A percentile compares a stretch with the other conserved stretches of the same genome.
Evolutionary conservation across 2,888 invertebrate species (phyloP).

Genomic region (Cynaeus angustus): DNA sequence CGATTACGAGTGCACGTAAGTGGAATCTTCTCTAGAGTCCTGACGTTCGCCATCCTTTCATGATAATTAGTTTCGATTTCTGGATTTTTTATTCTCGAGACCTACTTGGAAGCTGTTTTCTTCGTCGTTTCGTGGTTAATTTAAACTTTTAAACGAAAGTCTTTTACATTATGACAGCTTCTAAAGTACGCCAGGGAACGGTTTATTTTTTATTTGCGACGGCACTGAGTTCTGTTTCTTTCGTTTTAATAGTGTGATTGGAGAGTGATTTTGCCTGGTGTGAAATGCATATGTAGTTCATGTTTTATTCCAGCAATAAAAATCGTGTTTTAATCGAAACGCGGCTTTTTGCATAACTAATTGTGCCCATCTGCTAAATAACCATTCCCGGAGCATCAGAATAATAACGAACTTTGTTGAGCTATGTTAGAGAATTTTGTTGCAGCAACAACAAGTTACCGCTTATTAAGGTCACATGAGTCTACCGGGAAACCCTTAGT

Average conservation of each 20-base stretch:
- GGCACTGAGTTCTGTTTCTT: slow-evolving; percentile 66
- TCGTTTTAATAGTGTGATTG: slow-evolving; percentile 41
- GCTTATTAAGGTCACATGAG: not conserved
- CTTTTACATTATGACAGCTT: slow-evolving; percentile 35
- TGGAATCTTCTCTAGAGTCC: slow-evolving; percentile 60
- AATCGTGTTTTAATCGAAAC: slow-evolving; percentile 24
- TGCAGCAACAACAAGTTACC: not conserved
- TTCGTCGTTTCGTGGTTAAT: slow-evolving; percentile 32
- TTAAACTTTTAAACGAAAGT: slow-evolving; percentile 34
- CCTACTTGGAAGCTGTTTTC: slow-evolving; percentile 24
- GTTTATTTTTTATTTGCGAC: slow-evolving; percentile 60
- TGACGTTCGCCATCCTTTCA: slow-evolving; percentile 12
- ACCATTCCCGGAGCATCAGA: not conserved
- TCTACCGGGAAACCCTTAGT: not conserved
- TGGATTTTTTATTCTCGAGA: slow-evolving; percentile 6
- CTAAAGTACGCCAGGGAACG: slow-evolving; percentile 22
- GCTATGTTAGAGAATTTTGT: not conserved
- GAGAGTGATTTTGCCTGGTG: slow-evolving; percentile 41
- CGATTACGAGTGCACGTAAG: slow-evolving; percentile 98
- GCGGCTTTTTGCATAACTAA: slow-evolving; percentile 4
- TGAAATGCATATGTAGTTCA: slow-evolving; percentile 26
- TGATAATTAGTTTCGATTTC: slow-evolving; percentile 38
- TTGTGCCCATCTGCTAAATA: slow-evolving; percentile 2
- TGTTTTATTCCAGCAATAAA: not conserved
- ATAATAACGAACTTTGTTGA: not conserved